These are phyloP conservation scores for Schizothorax lantsangensis DNA, from an alignment of 2,797 vertebrate genomes.

Conservation along the genomic window DNA sequence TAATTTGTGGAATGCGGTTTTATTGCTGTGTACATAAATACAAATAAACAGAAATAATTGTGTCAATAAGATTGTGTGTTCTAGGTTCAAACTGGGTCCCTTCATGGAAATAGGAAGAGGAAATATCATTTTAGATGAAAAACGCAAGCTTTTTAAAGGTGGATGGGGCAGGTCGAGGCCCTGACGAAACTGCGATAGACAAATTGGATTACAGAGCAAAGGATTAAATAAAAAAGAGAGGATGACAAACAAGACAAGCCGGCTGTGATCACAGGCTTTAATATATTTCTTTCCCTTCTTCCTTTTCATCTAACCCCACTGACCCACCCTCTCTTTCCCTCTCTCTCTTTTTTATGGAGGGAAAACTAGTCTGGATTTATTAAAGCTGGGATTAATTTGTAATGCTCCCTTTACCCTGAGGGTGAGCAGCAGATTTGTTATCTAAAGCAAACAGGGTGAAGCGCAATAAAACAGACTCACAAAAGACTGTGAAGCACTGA, in stretches of 20 bases:
- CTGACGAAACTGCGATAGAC: slow-evolving; percentile 87
- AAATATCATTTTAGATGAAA: slow-evolving; percentile 3
- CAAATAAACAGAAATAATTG: background rate
- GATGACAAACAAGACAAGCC: slow-evolving; percentile 98
- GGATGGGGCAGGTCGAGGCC: slow-evolving; percentile 43
- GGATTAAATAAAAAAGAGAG: slow-evolving; percentile 94
- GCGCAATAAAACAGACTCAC: slow-evolving; percentile 70
- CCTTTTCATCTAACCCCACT: slow-evolving; percentile 72
- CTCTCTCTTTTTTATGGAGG: slow-evolving; percentile 68
- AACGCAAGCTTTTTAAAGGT: slow-evolving; percentile 26
- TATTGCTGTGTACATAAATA: background rate
- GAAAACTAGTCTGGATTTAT: slow-evolving; percentile 96
- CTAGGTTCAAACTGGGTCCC: background rate
- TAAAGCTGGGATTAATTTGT: slow-evolving; percentile 98
- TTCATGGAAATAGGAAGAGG: slow-evolving; percentile 7
- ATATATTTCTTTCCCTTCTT: slow-evolving; percentile 89
- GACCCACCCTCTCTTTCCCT: slow-evolving; percentile 59
- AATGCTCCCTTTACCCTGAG: slow-evolving; percentile 89
- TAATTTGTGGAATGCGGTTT: background rate
- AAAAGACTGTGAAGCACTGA: slow-evolving; percentile 67
- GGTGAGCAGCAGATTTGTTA: slow-evolving; percentile 81
- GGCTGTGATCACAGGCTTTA: slow-evolving; percentile 98
- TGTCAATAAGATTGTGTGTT: background rate
- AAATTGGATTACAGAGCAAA: slow-evolving; percentile 99
- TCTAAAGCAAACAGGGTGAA: slow-evolving; percentile 83